Percentiles rank a stretch among this genome's conserved stretches.
These are phyloP conservation scores for Euschistus heros DNA, from an alignment of 1,140 invertebrate species.

Conservation along the genomic window DNA sequence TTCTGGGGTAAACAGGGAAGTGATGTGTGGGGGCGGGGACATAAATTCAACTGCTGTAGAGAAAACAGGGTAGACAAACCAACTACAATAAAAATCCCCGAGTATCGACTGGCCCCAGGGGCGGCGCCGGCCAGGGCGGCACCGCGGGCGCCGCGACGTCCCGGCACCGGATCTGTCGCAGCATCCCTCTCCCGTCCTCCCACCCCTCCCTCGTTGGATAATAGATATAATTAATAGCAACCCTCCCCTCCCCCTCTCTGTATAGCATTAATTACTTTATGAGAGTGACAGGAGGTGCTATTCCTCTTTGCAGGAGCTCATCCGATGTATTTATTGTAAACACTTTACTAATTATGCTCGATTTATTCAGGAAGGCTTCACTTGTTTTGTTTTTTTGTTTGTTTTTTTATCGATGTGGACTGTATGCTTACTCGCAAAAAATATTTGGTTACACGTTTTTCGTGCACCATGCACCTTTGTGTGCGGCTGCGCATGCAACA, in stretches of 20 bases:
- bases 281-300: neutral
- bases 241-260: neutral
- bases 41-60: neutral
- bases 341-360: too few species aligned
- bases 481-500: too few species aligned
- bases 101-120: neutral
- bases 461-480: too few species aligned
- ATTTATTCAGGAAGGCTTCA: too few species aligned
- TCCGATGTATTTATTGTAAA: too few species aligned
- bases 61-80: constrained; percentile 12
- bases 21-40: constrained; percentile 9
- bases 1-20: constrained; percentile 16
- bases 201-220: neutral
- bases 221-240: neutral
- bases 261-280: neutral
- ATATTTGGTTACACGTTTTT: too few species aligned
- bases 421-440: too few species aligned
- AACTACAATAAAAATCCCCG: neutral
- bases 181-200: neutral
- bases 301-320: too few species aligned
- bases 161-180: constrained; percentile 22
- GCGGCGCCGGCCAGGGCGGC: neutral
- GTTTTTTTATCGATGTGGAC: too few species aligned
- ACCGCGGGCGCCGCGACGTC: constrained; percentile 18
- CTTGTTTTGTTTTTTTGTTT: too few species aligned